Conservation (phyloP, 2,888 invertebrate genomes). For the Ditula angustiorana region DNA sequence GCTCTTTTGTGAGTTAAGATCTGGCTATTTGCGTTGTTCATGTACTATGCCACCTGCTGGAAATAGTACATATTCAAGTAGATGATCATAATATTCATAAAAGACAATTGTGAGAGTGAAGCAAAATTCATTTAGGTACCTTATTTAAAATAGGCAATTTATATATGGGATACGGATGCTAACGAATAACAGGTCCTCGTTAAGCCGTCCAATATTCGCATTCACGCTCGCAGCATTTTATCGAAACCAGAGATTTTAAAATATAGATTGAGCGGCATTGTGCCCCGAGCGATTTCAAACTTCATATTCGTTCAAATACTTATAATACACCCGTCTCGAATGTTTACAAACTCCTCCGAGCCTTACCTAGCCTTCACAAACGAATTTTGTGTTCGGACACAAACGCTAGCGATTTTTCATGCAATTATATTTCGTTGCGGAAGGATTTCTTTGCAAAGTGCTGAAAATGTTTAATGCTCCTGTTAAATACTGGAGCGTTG, state of each 20-base stretch:
- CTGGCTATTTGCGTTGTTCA: too few species aligned
- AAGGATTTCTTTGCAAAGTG: conserved; percentile 28
- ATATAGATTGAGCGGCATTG: conserved; percentile 34
- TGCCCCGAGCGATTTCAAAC: conserved; percentile 40
- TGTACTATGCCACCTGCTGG: too few species aligned
- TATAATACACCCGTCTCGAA: conserved; percentile 60
- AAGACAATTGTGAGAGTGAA: too few species aligned
- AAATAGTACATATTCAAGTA: too few species aligned
- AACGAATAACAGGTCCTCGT: conserved; percentile 5
- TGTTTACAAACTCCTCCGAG: conserved; percentile 71
- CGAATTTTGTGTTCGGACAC: conserved; percentile 49
- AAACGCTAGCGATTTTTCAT: conserved; percentile 54
- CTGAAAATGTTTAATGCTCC: conserved; percentile 33
- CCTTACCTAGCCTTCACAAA: conserved; percentile 47
- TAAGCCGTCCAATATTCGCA: conserved; percentile 29
- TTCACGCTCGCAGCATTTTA: conserved; percentile 21
- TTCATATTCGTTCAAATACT: conserved; percentile 44
- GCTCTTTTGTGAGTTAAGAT: too few species aligned
- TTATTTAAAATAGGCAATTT: background rate
- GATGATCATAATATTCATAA: too few species aligned
- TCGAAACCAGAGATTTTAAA: conserved; percentile 33
- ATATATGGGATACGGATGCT: conserved; percentile 31
- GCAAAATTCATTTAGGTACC: too few species aligned
- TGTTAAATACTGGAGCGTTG: conserved; percentile 26
- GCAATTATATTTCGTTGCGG: conserved; percentile 38